Conservation (phyloP, 2,888 invertebrate species). For the Cryptus viduatorius region DNA sequence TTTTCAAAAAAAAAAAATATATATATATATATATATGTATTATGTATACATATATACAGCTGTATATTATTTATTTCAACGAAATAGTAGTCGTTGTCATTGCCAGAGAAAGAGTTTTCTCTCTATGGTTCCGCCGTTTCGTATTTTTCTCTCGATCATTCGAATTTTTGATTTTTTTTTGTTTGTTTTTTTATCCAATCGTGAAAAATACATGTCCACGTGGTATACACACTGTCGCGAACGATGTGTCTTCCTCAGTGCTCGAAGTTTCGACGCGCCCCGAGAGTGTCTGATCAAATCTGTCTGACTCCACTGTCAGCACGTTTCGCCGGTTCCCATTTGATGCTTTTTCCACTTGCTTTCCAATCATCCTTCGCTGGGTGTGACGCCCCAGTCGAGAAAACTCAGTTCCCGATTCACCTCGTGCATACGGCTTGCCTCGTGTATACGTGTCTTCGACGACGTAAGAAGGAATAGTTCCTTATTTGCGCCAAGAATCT, state of each 20-base stretch:
- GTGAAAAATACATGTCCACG: background rate
- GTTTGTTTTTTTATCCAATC: background rate
- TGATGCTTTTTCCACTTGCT: background rate
- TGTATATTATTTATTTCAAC: background rate
- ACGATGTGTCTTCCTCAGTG: slow-evolving; percentile 4
- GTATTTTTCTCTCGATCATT: background rate
- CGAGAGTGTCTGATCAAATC: slow-evolving; percentile 43
- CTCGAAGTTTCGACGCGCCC: background rate
- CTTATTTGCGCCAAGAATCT: background rate
- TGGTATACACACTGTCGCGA: slow-evolving; percentile 6
- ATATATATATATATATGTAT: background rate
- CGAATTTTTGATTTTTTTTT: background rate
- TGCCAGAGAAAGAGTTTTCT: background rate
- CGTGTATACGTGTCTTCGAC: background rate
- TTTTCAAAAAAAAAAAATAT: slow-evolving; percentile 21
- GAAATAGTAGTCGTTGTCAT: background rate
- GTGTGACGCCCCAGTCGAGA: background rate
- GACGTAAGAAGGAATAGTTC: background rate
- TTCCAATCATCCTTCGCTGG: background rate
- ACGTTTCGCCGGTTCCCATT: slow-evolving; percentile 2
- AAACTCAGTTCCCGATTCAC: background rate
- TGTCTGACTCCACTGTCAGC: slow-evolving; percentile 47
- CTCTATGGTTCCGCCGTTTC: background rate
- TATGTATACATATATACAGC: background rate
- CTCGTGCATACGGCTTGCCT: background rate